These are phyloP conservation scores for Zaprionus kolodkinae DNA, from an alignment of 1,140 invertebrate species.

Conservation along the genomic window DNA sequence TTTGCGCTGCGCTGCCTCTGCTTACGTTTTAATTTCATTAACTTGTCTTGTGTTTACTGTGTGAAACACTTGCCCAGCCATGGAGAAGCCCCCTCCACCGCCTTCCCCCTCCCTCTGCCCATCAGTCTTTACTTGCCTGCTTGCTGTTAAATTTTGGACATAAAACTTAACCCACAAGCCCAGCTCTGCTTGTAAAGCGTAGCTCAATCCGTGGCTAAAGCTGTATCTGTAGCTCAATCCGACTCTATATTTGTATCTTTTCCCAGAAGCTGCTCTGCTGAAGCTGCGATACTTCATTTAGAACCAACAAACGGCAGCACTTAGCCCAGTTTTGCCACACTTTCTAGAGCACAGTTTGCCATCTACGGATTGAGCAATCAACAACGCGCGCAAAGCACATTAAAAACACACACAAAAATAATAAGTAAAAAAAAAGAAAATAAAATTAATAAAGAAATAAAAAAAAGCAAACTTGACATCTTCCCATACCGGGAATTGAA, in stretches of 20 bases:
- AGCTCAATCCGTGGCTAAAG: conserved; percentile 20
- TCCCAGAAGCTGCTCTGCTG: conserved; percentile 68
- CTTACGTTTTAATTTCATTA: conserved; percentile 82
- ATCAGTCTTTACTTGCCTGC: conserved; percentile 11
- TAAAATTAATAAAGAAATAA: neutral
- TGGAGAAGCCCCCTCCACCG: neutral
- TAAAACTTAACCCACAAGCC: conserved; percentile 63
- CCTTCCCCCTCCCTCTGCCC: neutral
- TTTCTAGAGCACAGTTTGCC: neutral
- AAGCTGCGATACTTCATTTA: conserved; percentile 62
- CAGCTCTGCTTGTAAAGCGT: conserved; percentile 31
- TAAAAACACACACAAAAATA: neutral
- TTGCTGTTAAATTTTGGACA: conserved; percentile 62
- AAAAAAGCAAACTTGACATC: neutral
- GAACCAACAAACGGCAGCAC: conserved; percentile 55
- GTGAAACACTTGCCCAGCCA: conserved; percentile 72
- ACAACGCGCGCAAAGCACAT: neutral
- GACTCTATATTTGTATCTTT: conserved; percentile 25
- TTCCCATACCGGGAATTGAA: conserved; percentile 94
- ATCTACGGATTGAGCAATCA: conserved; percentile 32
- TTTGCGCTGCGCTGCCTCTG: conserved; percentile 50
- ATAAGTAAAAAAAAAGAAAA: neutral
- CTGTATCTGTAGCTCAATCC: neutral
- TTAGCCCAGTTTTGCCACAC: conserved; percentile 57
- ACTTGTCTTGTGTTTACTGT: conserved; percentile 69